These are phyloP conservation scores for Tricholauxania praeusta DNA, from an alignment of 2,888 invertebrate genomes.

Conservation along the genomic window DNA sequence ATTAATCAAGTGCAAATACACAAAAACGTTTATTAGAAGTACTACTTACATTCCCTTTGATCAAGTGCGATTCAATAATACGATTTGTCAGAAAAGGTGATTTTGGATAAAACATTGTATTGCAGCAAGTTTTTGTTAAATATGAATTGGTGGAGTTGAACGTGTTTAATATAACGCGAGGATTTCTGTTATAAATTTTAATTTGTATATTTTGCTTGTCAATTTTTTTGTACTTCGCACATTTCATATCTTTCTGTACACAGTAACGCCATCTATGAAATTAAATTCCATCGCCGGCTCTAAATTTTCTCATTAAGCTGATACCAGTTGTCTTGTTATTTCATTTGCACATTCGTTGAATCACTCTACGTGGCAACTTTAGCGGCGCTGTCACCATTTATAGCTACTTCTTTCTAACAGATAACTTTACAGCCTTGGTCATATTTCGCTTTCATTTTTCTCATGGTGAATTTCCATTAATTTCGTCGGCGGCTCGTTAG, in stretches of 20 bases:
- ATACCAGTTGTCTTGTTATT: not conserved
- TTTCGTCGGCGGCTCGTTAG: slow-evolving; percentile 58
- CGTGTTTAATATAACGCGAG: slow-evolving; percentile 3
- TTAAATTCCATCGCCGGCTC: no score
- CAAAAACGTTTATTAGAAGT: slow-evolving; percentile 19
- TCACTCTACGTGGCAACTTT: slow-evolving; percentile 61
- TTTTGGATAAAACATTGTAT: slow-evolving; percentile 63
- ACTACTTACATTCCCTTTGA: slow-evolving; percentile 65
- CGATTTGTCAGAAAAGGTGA: slow-evolving; percentile 63
- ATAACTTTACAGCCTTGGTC: slow-evolving; percentile 23
- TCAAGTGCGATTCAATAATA: slow-evolving; percentile 62
- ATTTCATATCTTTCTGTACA: no score
- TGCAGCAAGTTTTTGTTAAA: slow-evolving; percentile 18
- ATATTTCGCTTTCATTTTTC: not conserved
- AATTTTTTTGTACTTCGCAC: no score
- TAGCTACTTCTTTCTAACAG: slow-evolving; percentile 43
- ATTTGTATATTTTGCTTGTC: no score
- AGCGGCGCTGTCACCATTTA: slow-evolving; percentile 29
- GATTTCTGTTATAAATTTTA: no score
- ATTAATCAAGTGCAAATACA: slow-evolving; percentile 1
- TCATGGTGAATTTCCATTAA: slow-evolving; percentile 58
- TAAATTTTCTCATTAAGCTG: no score
- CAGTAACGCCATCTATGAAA: no score
- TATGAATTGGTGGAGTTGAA: no score
- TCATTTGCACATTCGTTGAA: slow-evolving; percentile 41